Evolutionary conservation across 35 echinoderm and acorn worm species (phyloP).

Genomic region (Ophioderma brevispina): DNA sequence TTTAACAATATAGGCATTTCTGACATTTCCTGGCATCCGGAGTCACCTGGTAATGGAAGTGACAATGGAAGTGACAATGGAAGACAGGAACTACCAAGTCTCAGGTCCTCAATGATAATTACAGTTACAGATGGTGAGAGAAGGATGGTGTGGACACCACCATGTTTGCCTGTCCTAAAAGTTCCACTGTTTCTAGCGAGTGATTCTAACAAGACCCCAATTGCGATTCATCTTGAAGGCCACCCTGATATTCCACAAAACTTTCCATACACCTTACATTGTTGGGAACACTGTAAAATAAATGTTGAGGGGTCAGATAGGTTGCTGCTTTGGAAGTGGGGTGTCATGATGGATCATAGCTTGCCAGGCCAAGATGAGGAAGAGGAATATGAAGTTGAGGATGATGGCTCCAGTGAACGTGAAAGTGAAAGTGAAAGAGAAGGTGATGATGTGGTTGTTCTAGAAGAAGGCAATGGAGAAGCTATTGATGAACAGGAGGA

Average conservation of each 20-base stretch:
- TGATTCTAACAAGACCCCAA: neutral
- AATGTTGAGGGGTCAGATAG: neutral
- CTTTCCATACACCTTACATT: neutral
- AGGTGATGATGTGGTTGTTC: neutral
- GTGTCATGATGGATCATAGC: no score
- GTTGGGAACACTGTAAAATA: neutral
- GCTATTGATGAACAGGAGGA: neutral
- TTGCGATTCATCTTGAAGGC: neutral
- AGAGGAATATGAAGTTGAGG: neutral
- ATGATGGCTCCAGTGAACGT: neutral
- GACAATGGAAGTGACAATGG: no score
- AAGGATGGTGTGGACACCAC: neutral
- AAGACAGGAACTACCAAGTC: no score
- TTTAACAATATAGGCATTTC: no score
- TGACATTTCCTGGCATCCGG: no score
- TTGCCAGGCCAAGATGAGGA: no score
- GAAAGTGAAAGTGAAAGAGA: neutral
- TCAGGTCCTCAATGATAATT: no score
- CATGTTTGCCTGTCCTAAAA: neutral
- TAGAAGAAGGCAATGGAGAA: neutral
- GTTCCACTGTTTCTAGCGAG: neutral
- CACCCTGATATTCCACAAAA: neutral
- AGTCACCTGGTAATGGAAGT: no score
- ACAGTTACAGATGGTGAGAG: no score
- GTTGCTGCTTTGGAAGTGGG: neutral